These are phyloP conservation scores for Hylia prasina DNA, from an alignment of 2,113 vertebrate species.

Conservation along the genomic window DNA sequence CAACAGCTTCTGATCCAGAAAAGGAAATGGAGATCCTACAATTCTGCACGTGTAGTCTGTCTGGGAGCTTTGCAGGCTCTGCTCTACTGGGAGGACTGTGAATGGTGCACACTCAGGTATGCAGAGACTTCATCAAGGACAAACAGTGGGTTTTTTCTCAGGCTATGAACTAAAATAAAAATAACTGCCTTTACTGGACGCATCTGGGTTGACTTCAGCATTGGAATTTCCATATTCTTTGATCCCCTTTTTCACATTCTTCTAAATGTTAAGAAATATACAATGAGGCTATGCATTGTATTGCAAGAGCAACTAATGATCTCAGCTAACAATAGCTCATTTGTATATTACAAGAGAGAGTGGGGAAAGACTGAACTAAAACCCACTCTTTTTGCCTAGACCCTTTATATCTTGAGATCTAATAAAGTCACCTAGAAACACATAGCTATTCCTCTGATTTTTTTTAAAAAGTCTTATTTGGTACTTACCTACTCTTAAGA, in stretches of 20 bases:
- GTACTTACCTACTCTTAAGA: background rate
- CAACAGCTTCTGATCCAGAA: background rate
- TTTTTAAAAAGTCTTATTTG: background rate
- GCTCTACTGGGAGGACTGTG: background rate
- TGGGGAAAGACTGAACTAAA: background rate
- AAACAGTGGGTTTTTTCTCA: background rate
- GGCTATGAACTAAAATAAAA: background rate
- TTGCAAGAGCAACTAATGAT: background rate
- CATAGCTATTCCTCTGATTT: background rate
- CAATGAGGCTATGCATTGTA: background rate
- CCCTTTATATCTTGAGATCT: background rate
- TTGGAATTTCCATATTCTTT: background rate
- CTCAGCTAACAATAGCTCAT: background rate
- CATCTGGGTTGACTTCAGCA: background rate
- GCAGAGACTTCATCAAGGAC: background rate
- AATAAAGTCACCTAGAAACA: background rate
- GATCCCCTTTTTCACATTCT: background rate
- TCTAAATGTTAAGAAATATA: background rate
- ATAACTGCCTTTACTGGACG: fast-evolving
- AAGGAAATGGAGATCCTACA: background rate
- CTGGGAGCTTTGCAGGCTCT: background rate
- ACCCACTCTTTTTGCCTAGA: fast-evolving
- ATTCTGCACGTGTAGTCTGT: background rate
- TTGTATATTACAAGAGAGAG: background rate
- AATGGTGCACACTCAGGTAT: background rate